phyloP scores from a whole-genome alignment of 2,113 vertebrate species.

The Pristiophorus japonicus region DNA sequence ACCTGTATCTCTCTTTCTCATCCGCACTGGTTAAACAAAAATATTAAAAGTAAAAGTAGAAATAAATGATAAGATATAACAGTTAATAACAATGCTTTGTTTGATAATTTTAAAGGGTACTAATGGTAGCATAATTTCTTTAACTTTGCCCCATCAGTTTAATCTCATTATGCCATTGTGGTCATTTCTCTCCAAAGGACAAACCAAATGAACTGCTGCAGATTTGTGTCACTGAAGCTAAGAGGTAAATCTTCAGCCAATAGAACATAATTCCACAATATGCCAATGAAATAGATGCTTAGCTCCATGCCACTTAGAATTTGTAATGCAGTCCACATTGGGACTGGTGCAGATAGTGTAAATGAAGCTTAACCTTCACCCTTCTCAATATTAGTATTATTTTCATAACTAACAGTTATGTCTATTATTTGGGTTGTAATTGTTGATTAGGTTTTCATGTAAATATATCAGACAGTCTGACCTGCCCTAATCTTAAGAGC shows the following conservation, averaged over 20 bases:
- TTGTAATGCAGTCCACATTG: neutral
- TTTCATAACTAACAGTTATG: neutral
- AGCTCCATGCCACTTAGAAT: neutral
- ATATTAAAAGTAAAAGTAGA: neutral
- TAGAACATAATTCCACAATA: neutral
- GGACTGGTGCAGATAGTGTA: neutral
- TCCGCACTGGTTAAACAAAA: neutral
- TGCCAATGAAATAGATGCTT: neutral
- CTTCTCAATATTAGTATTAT: neutral
- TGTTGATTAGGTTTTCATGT: neutral
- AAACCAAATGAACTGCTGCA: neutral
- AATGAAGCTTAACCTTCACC: neutral
- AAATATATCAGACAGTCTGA: neutral
- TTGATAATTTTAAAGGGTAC: neutral
- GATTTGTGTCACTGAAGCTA: neutral
- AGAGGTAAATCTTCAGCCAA: neutral
- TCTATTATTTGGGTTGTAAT: neutral
- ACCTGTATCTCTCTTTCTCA: neutral
- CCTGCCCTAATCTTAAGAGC: neutral
- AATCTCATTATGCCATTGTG: neutral
- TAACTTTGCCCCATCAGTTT: neutral
- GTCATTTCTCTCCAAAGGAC: neutral
- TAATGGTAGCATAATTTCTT: neutral
- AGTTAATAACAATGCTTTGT: neutral
- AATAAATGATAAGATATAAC: neutral